These are phyloP conservation scores for Drosophila dunni DNA, from an alignment of 1,140 invertebrate genomes.

Conservation along the genomic window DNA sequence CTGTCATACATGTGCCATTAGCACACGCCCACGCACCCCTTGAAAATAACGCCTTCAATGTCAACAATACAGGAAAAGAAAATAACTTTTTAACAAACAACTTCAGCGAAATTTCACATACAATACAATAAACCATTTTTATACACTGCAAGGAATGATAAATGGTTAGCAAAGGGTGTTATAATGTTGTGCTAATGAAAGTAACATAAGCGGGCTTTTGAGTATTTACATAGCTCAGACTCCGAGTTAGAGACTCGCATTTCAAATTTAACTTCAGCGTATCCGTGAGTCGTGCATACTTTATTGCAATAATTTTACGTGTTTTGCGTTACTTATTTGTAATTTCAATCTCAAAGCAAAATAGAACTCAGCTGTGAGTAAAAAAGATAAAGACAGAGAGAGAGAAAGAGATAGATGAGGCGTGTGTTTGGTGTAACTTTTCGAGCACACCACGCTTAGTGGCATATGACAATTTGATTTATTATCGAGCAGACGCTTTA, in stretches of 20 bases:
- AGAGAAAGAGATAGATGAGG: conserved; percentile 6
- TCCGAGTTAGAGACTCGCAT: background rate
- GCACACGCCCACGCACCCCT: conserved; percentile 39
- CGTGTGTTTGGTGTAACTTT: conserved; percentile 53
- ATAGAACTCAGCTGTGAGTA: conserved; percentile 50
- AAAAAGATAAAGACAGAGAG: background rate
- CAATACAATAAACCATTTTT: conserved; percentile 55
- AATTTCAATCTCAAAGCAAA: conserved; percentile 62
- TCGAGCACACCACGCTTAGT: conserved; percentile 47
- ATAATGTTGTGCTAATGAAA: conserved; percentile 7
- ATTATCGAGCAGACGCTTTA: conserved; percentile 76
- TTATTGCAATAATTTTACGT: background rate
- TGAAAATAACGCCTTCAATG: conserved; percentile 12
- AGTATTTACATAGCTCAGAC: too few species aligned
- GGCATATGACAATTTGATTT: conserved; percentile 76
- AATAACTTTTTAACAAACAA: conserved; percentile 55
- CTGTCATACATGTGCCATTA: conserved; percentile 75
- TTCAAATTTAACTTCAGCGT: background rate
- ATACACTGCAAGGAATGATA: background rate
- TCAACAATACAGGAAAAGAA: conserved; percentile 2
- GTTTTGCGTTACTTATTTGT: conserved; percentile 29
- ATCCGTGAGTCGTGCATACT: background rate
- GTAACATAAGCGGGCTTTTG: background rate
- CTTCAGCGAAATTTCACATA: conserved; percentile 56
- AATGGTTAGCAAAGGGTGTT: background rate